These are phyloP conservation scores for Mesocricetus auratus DNA, from an alignment of 2,113 vertebrate genomes.

Conservation along the genomic window DNA sequence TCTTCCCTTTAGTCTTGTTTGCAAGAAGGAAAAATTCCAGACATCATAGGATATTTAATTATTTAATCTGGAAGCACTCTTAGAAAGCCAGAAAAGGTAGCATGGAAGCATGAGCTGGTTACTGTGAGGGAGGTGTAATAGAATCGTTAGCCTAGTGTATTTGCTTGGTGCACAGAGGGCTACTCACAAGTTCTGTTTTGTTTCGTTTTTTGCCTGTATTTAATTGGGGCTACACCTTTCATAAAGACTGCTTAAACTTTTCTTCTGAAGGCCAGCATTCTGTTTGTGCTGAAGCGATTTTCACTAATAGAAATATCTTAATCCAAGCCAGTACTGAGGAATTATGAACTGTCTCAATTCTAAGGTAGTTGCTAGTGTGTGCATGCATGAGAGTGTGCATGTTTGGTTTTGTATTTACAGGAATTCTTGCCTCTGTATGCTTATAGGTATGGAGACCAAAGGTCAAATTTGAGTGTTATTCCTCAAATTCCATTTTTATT, in stretches of 20 bases:
- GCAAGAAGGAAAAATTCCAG: not conserved
- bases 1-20: not conserved
- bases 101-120: accelerated
- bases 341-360: not conserved
- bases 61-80: not conserved
- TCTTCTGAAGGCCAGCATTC: not conserved
- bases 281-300: not conserved
- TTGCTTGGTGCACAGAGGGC: not conserved
- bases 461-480: not conserved
- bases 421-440: not conserved
- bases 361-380: not conserved
- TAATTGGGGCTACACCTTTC: not conserved
- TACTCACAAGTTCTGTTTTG: not conserved
- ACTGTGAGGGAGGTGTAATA: too few species aligned
- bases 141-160: not conserved
- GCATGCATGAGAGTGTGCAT: not conserved
- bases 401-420: not conserved
- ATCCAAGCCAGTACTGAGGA: not conserved
- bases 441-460: not conserved
- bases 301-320: not conserved
- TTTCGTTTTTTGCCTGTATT: too few species aligned
- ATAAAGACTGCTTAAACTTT: not conserved
- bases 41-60: not conserved
- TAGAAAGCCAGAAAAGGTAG: accelerated
- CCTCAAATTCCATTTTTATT: too few species aligned